Percentiles rank a stretch among this genome's conserved stretches.
phyloP scores from a whole-genome alignment of 92 coral and sea anemone species.

The Muricea muricata region DNA sequence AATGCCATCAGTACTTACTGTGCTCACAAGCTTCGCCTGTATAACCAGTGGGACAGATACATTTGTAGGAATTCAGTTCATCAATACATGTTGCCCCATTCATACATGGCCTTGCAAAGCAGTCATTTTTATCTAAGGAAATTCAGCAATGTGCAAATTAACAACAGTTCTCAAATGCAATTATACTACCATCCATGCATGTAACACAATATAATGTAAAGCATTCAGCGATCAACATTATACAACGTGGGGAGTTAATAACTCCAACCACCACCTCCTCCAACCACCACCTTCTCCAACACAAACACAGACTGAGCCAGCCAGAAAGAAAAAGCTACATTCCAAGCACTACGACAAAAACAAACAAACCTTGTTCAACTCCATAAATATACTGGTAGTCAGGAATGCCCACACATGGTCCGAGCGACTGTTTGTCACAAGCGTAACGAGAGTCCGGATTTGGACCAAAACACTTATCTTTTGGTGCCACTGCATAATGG shows the following conservation, averaged over 20 bases:
- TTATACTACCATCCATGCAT: too few relatives aligned
- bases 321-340: not conserved
- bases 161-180: too few relatives aligned
- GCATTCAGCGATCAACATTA: too few relatives aligned
- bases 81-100: constrained; percentile 39
- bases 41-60: constrained; percentile 30
- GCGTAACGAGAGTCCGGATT: not conserved
- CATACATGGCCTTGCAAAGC: constrained; percentile 15
- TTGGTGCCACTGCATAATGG: not conserved
- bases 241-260: too few relatives aligned
- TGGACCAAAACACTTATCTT: constrained; percentile 18
- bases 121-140: constrained; percentile 29
- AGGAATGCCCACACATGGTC: constrained; percentile 38
- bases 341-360: not conserved
- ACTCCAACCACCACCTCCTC: too few relatives aligned
- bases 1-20: constrained; percentile 17
- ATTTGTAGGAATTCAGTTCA: not conserved
- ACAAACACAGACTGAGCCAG: too few relatives aligned
- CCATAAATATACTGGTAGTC: constrained; percentile 40
- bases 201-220: too few relatives aligned
- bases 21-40: constrained; percentile 7
- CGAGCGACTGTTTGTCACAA: constrained; percentile 25
- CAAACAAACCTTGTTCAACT: constrained; percentile 30
- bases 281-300: too few relatives aligned
- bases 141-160: not conserved